These are phyloP conservation scores for Pyrgilauda ruficollis DNA, from an alignment of 2,113 vertebrate species.

Conservation along the genomic window DNA sequence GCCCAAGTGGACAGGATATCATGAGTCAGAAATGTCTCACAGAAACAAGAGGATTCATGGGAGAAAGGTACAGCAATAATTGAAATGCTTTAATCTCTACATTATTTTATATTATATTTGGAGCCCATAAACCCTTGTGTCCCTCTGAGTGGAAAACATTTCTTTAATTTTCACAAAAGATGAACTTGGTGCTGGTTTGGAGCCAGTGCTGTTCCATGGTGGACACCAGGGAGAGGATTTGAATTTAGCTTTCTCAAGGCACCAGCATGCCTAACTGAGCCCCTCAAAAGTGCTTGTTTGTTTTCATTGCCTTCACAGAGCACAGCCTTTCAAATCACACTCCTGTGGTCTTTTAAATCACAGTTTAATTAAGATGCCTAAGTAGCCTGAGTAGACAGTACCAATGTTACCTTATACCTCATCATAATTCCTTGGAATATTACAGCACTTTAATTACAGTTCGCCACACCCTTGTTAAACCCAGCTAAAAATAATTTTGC, in stretches of 20 bases:
- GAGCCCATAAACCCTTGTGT: not conserved
- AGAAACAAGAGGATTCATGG: not conserved
- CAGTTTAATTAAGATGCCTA: not conserved
- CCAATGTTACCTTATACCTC: not conserved
- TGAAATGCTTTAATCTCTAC: not conserved
- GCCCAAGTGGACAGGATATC: not conserved
- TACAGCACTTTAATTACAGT: not conserved
- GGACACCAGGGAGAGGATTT: not conserved
- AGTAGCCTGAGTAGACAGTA: not conserved
- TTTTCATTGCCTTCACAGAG: not conserved
- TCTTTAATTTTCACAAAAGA: not conserved
- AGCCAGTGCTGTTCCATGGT: accelerated
- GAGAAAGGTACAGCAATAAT: not conserved
- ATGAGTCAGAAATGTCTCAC: constrained; percentile 12
- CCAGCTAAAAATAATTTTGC: not conserved
- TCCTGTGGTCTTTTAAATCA: not conserved
- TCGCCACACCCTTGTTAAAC: not conserved
- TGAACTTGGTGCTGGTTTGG: not conserved
- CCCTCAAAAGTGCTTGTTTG: not conserved
- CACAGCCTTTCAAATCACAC: not conserved
- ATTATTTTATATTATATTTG: not conserved
- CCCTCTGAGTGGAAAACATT: not conserved
- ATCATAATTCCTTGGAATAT: not conserved
- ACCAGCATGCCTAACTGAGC: not conserved
- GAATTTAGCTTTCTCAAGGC: not conserved